Base-by-base conservation (phyloP, 2,888 invertebrate genomes). In the Campoletis raptor region DNA sequence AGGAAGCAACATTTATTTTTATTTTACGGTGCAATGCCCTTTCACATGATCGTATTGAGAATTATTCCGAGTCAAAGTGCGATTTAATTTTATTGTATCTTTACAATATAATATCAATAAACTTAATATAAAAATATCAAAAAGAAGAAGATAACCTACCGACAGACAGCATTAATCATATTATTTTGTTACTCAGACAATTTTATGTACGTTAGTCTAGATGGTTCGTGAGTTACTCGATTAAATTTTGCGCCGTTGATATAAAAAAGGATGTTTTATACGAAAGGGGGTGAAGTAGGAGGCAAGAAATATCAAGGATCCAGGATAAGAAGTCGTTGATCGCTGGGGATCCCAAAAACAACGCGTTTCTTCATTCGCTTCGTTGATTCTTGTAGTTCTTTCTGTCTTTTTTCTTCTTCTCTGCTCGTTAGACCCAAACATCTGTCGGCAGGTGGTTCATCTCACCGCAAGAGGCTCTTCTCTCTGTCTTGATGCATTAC, bases 381-480 rank as follows among this genome's bases (percentile, higher is more conserved):
- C 74, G 81, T 72, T 81, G 72, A 81, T 40, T 78, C 83, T 72
- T 81, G 24, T 37, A 72, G 72, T 18, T 81, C 40, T 61, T 21
- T 40, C 67, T 73, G 18, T 79, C 69, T 52, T 40, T 40, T 72
- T 57, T 82, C 48, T 54, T 18, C 45, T 70, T 73, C 64, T 42
- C 36, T 67, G 45, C 88, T 85, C 88, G 90, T 90, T 91, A 91
- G 91, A 91, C 86, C 89, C 89, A 72, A 92, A 92, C 93, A 93
- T 92, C 92, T 93, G 92, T 92, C 92, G 93, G 92, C 93, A 93
- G 93, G 93, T 93, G 93, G 92, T 89, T 91, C 89, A 89, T 90
- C 90, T 90, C 83, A 69, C 52, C 85, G 87, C 69, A 54, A 66
- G 72, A 77, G 73, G 70, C 74, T 76, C 85, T 70, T 67, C 61